Evolutionary conservation across 2,113 vertebrate species (phyloP), one percentile per base, ranked within the genome.

Genomic region (Planiliza haematocheilus): DNA sequence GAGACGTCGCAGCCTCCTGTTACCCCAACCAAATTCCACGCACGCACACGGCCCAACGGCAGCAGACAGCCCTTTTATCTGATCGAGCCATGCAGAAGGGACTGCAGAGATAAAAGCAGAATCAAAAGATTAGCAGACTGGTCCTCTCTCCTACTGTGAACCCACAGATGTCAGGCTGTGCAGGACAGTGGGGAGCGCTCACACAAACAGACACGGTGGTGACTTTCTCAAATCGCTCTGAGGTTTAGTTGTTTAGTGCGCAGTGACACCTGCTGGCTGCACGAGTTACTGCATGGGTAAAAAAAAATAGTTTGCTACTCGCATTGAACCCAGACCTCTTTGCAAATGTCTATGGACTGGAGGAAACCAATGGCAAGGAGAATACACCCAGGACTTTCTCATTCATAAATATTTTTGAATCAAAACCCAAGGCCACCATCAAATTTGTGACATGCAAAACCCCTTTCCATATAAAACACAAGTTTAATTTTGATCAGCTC

Each of bases 211-310:
- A 38, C 11, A n/a, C n/a, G n/a, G n/a, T n/a, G 48, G 24, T 17
- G 20, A 62, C 2, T 46, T 34, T 62, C 16, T 20, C 7, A 45
- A n/a, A 4, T n/a, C 7, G 10, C 8, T 21, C 30, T 0, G 6
- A 10, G 37, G 42, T 17, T 38, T 30, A 20, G 11, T 4, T 53
- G 8, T 8, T 69, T 34, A 21, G n/a, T n/a, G n/a, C n/a, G n/a
- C 30, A 45, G 21, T 17, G 77, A 67, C 85, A 56, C 37, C 85
- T 90, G 60, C 63, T 86, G 86, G 73, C 39, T 48, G 4, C 49
- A 24, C 11, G 43, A 5, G 70, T 37, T 55, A 67, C 46, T 84
- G 42, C 69, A 72, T n/a, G 11, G 24, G 4, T 10, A 7, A 20
- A 16, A 34, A 30, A n/a, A n/a, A n/a, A n/a, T n/a, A n/a, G n/a